Evolutionary conservation across 1,140 invertebrate species (phyloP).

Genomic region (Melanaphis sacchari): DNA sequence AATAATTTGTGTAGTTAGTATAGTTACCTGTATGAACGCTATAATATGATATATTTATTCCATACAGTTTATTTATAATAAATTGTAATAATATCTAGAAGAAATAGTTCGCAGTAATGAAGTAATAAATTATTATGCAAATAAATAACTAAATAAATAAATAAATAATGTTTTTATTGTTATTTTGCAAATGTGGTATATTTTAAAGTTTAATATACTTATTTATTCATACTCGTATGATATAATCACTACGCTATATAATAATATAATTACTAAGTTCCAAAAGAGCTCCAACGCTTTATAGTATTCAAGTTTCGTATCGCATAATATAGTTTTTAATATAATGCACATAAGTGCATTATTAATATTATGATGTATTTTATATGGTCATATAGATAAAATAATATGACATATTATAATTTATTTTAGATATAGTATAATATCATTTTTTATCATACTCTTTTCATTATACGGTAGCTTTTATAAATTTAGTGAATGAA

Average conservation of each 20-base stretch:
- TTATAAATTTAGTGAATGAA: constrained; percentile 14
- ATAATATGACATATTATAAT: background rate
- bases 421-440: constrained; percentile 5
- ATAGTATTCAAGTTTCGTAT: background rate
- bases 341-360: background rate
- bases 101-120: background rate
- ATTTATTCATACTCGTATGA: background rate
- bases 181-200: background rate
- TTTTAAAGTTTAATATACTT: constrained; percentile 5
- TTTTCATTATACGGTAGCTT: background rate
- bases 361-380: constrained; percentile 7
- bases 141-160: background rate
- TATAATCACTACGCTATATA: no score
- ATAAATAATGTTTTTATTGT: background rate
- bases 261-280: background rate
- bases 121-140: background rate
- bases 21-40: no score
- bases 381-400: background rate
- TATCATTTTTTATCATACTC: background rate
- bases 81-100: background rate
- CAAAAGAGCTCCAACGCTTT: background rate
- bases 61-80: background rate
- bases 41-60: background rate
- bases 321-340: background rate
- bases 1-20: background rate